Evolutionary conservation across 2,797 vertebrate species (phyloP).

Genomic region (Pseudotriccus pelzelni): DNA sequence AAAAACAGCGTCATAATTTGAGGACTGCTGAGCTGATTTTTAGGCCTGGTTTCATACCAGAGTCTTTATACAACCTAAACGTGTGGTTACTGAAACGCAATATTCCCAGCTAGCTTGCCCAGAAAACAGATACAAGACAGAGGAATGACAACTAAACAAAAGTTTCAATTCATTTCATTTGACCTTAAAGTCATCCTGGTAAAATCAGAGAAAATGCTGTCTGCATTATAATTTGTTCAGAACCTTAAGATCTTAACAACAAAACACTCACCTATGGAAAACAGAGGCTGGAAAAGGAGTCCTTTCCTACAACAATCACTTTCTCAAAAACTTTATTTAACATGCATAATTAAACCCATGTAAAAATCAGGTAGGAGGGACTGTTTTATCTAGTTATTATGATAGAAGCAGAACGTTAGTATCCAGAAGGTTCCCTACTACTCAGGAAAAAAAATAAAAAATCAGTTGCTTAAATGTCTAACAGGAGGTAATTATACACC

Average conservation of each 20-base stretch:
- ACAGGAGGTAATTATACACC: slow-evolving; percentile 67
- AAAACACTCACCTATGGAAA: not conserved
- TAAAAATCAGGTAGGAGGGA: slow-evolving; percentile 18
- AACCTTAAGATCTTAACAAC: not conserved
- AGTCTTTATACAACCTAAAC: not conserved
- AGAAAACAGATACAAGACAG: not conserved
- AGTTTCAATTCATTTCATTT: not conserved
- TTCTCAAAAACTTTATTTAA: not conserved
- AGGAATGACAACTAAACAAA: not conserved
- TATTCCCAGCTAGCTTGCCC: not conserved
- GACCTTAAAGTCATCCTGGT: not conserved
- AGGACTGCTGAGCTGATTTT: not conserved
- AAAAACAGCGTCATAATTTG: not conserved
- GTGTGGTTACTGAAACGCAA: not conserved
- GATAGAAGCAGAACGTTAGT: slow-evolving; percentile 4
- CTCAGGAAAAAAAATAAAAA: not conserved
- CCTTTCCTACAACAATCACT: not conserved
- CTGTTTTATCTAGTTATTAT: not conserved
- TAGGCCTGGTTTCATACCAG: not conserved
- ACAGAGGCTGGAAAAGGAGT: not conserved
- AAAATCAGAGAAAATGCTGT: not conserved
- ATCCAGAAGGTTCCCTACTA: slow-evolving; percentile 47
- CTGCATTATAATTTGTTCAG: not conserved
- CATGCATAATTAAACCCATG: not conserved
- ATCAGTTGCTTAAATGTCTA: slow-evolving; percentile 28